A percentile compares a stretch with the other conserved stretches of the same genome.
Evolutionary conservation across 2,888 invertebrate genomes (phyloP).

Genomic region (Diplolepis rosae): DNA sequence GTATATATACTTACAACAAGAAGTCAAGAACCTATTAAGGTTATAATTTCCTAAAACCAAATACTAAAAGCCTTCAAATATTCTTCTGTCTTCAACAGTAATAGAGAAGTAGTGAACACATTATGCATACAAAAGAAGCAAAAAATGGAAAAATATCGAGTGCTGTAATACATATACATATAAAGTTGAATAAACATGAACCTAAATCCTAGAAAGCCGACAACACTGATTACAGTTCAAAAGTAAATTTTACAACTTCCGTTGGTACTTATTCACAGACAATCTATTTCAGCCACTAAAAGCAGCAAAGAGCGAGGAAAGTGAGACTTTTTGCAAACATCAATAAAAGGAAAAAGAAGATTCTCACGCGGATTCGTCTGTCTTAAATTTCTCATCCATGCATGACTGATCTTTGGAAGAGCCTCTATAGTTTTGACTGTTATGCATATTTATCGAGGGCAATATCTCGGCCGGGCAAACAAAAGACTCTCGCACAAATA

Average conservation of each 20-base stretch:
- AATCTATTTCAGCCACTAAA: slow-evolving; percentile 1
- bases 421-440: neutral
- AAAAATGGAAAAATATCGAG: slow-evolving; percentile 16
- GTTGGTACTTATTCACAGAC: neutral
- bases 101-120: neutral
- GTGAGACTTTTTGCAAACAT: neutral
- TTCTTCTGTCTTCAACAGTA: neutral
- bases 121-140: slow-evolving; percentile 26
- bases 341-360: neutral
- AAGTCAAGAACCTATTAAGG: too few species aligned
- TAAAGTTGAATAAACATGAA: slow-evolving; percentile 29
- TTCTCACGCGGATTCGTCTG: neutral
- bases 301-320: slow-evolving; percentile 6
- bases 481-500: neutral
- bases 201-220: slow-evolving; percentile 11
- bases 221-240: neutral
- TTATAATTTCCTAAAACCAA: neutral
- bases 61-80: neutral
- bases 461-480: neutral
- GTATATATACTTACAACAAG: too few species aligned
- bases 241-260: slow-evolving; percentile 29
- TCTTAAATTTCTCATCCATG: neutral
- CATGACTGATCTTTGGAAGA: neutral
- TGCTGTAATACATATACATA: slow-evolving; percentile 11
- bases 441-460: neutral